These are phyloP conservation scores for Notothenia rossii DNA, from an alignment of 2,113 vertebrate genomes.

Conservation along the genomic window DNA sequence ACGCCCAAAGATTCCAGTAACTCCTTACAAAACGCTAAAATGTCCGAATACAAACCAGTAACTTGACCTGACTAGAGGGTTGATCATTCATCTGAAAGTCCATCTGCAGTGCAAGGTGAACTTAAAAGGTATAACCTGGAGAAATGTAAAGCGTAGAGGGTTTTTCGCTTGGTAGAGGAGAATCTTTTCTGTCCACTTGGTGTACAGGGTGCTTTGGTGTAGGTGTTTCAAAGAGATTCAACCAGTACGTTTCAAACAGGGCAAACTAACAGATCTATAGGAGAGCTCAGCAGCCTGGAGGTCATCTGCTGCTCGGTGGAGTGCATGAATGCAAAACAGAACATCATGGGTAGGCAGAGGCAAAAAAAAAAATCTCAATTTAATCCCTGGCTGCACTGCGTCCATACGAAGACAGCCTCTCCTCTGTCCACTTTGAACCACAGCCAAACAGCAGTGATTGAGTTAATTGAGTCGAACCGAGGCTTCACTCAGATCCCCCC, in stretches of 20 bases:
- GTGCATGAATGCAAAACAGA: slow-evolving; percentile 33
- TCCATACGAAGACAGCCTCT: slow-evolving; percentile 24
- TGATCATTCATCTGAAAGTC: no score
- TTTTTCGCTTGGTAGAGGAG: neutral
- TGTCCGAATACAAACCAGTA: no score
- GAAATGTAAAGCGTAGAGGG: neutral
- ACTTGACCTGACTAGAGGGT: no score
- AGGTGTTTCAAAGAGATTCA: slow-evolving; percentile 29
- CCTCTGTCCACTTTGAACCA: slow-evolving; percentile 47
- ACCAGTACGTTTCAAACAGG: slow-evolving; percentile 23
- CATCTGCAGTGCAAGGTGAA: no score
- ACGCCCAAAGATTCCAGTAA: no score
- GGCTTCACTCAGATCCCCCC: slow-evolving; percentile 10
- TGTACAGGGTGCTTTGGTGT: neutral
- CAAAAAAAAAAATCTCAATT: slow-evolving; percentile 7
- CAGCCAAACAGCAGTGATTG: slow-evolving; percentile 52
- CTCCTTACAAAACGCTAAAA: no score
- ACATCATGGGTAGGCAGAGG: slow-evolving; percentile 19
- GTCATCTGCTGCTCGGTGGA: slow-evolving; percentile 17
- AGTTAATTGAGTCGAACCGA: slow-evolving; percentile 57
- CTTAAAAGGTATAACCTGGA: neutral
- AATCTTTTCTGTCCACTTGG: neutral
- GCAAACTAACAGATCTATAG: slow-evolving; percentile 9
- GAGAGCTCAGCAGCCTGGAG: slow-evolving; percentile 23
- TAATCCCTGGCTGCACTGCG: slow-evolving; percentile 41